These are phyloP conservation scores for Aphelinus certus DNA, from an alignment of 1,140 invertebrate species.

Conservation along the genomic window DNA sequence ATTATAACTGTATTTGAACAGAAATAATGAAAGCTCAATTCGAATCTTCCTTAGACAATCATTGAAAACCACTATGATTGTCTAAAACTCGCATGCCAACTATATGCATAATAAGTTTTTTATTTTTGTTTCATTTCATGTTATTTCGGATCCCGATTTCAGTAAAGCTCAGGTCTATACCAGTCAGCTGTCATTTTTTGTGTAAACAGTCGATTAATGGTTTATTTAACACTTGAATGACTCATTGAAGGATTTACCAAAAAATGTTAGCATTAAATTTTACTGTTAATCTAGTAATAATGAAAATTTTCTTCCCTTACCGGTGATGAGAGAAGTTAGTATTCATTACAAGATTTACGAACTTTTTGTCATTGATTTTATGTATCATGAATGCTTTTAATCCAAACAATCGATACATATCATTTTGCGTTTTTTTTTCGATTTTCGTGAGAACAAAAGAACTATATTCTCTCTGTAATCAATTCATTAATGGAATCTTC, in stretches of 20 bases:
- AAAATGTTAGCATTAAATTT: constrained; percentile 3
- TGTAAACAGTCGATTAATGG: constrained; percentile 2
- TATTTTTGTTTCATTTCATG: no score
- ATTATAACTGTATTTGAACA: no score
- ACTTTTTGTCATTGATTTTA: constrained; percentile 25
- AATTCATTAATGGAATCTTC: constrained; percentile 11
- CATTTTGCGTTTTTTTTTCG: constrained; percentile 21
- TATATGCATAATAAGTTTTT: no score
- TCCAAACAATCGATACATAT: constrained; percentile 28
- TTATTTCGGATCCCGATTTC: constrained; percentile 10
- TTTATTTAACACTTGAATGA: not conserved
- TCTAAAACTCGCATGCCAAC: no score
- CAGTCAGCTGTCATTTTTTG: constrained; percentile 13
- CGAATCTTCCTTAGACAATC: no score
- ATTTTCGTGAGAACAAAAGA: constrained; percentile 21
- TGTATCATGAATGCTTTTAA: constrained; percentile 33
- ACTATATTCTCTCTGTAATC: constrained; percentile 21
- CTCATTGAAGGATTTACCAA: constrained; percentile 1
- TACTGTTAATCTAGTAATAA: constrained; percentile 1
- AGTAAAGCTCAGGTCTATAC: constrained; percentile 21
- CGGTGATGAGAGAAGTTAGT: not conserved
- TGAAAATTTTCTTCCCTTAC: constrained; percentile 19
- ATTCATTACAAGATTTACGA: constrained; percentile 23
- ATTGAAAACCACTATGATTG: no score
- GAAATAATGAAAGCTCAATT: no score